phyloP scores from a whole-genome alignment of 92 coral and sea anemone genomes.

The Metridium senile region DNA sequence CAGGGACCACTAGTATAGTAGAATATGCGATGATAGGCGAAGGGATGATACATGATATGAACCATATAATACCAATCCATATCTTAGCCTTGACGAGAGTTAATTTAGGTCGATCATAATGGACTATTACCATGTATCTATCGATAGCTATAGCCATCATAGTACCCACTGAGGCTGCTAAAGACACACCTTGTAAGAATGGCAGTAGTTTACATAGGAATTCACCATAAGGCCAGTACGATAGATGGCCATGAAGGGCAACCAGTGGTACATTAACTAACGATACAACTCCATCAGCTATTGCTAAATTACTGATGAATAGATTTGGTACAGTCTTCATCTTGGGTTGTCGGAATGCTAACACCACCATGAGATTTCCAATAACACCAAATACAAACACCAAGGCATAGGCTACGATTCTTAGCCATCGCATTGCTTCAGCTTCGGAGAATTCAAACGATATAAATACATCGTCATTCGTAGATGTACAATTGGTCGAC shows the following conservation, averaged over 20 bases:
- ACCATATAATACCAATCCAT: constrained; percentile 37
- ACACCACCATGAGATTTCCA: constrained; percentile 65
- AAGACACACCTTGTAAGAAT: constrained; percentile 65
- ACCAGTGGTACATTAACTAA: constrained; percentile 72
- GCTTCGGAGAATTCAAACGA: constrained; percentile 3
- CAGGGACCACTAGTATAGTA: constrained; percentile 9
- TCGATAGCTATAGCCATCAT: constrained; percentile 73
- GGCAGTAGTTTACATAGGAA: constrained; percentile 60
- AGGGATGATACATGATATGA: constrained; percentile 38
- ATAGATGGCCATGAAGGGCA: constrained; percentile 58
- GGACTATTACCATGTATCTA: constrained; percentile 61
- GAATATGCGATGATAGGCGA: constrained; percentile 49
- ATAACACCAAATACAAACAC: constrained; percentile 58
- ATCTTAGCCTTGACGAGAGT: constrained; percentile 48
- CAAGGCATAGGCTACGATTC: constrained; percentile 50
- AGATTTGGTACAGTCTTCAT: constrained; percentile 76
- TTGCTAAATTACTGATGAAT: constrained; percentile 70
- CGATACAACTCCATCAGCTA: constrained; percentile 75
- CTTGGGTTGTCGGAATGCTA: constrained; percentile 61
- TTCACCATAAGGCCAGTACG: constrained; percentile 75
- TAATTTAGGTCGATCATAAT: constrained; percentile 48
- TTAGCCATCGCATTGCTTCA: constrained; percentile 28
- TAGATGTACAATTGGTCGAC: constrained; percentile 17
- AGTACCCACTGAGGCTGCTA: constrained; percentile 73
- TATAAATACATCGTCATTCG: not conserved